These are phyloP conservation scores for Amphipoea lucens DNA, from an alignment of 2,888 invertebrate species.

Conservation along the genomic window DNA sequence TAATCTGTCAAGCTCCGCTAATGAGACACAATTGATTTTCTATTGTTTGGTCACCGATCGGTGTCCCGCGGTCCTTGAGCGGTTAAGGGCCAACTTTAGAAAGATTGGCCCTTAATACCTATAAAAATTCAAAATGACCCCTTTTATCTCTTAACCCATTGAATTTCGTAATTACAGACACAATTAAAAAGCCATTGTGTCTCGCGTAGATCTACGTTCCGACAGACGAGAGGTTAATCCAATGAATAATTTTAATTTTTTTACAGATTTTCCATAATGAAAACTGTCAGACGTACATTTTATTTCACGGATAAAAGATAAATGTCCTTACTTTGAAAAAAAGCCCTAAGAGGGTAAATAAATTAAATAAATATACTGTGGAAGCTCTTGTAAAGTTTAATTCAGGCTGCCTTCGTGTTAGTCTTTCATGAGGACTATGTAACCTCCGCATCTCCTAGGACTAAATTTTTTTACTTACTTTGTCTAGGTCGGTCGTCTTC, in stretches of 20 bases:
- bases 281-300: not conserved
- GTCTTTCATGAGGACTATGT: not conserved
- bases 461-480: not conserved
- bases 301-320: not conserved
- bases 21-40: no score
- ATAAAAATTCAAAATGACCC: not conserved
- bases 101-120: not conserved
- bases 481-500: no score
- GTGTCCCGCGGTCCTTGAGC: no score
- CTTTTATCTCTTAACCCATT: not conserved
- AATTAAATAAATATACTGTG: not conserved
- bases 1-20: no score
- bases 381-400: not conserved
- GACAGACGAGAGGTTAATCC: no score
- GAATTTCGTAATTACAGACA: no score
- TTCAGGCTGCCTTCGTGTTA: not conserved
- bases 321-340: not conserved
- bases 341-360: not conserved
- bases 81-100: accelerated
- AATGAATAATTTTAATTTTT: not conserved
- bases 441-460: not conserved
- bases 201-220: no score
- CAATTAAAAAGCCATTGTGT: no score
- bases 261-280: not conserved
- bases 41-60: no score